phyloP scores from a whole-genome alignment of 2,113 vertebrate genomes.

The Cololabis saira region DNA sequence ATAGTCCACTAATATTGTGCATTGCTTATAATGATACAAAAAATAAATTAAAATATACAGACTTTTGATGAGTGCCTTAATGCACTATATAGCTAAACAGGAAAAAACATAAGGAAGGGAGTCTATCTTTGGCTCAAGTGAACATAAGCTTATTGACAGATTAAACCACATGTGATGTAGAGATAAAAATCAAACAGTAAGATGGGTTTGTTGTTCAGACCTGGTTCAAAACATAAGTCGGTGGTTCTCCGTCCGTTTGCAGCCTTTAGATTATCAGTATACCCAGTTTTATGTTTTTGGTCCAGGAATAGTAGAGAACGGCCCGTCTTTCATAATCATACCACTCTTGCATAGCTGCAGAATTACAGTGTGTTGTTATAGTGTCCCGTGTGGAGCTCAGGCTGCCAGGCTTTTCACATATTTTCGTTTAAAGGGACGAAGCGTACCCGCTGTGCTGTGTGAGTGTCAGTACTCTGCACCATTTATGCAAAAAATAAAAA shows the following conservation, averaged over 20 bases:
- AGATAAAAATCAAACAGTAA: too few relatives aligned
- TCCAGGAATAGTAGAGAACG: constrained; percentile 63
- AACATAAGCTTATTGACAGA: too few relatives aligned
- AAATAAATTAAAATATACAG: too few relatives aligned
- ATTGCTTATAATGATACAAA: too few relatives aligned
- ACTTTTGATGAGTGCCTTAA: too few relatives aligned
- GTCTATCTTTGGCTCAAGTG: too few relatives aligned
- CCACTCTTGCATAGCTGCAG: constrained; percentile 60
- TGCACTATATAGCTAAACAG: too few relatives aligned
- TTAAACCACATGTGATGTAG: too few relatives aligned
- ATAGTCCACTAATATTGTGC: too few relatives aligned
- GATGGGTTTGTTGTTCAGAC: background rate
- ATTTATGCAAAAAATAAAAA: background rate
- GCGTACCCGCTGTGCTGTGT: constrained; percentile 13
- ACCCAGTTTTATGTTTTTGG: constrained; percentile 1
- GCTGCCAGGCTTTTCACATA: constrained; percentile 27
- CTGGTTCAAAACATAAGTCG: too few relatives aligned
- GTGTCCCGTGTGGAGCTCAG: constrained; percentile 35
- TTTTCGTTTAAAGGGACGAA: constrained; percentile 41
- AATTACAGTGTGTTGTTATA: constrained; percentile 41
- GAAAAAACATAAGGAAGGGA: too few relatives aligned
- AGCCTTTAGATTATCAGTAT: background rate
- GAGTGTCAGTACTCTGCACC: background rate
- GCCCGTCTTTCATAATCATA: constrained; percentile 37
- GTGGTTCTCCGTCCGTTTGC: too few relatives aligned